A percentile compares a stretch with the other conserved stretches of the same genome.
These are phyloP conservation scores for Diuraphis noxia DNA, from an alignment of 1,140 invertebrate species.

Conservation along the genomic window DNA sequence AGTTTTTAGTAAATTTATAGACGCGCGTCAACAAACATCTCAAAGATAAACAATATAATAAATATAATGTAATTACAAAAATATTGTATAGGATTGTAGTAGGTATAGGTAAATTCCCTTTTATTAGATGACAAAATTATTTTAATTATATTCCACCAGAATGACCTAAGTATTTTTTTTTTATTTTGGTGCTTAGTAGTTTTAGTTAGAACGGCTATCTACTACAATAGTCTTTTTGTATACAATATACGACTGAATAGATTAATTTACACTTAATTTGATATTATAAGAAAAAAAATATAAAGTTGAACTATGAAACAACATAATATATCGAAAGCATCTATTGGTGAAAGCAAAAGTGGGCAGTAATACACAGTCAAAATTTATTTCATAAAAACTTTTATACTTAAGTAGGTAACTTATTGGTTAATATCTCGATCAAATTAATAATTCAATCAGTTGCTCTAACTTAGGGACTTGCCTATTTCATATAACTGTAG, in stretches of 20 bases:
- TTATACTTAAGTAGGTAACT: too few species aligned
- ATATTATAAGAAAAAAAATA: too few species aligned
- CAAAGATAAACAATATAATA: neutral
- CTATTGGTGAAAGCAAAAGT: too few species aligned
- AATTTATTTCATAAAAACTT: neutral
- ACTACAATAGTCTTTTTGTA: too few species aligned
- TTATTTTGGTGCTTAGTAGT: neutral
- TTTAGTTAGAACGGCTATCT: too few species aligned
- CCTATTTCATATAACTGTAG: neutral
- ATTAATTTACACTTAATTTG: too few species aligned
- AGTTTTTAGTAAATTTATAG: neutral
- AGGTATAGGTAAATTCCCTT: too few species aligned
- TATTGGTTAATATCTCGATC: neutral
- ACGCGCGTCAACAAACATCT: neutral
- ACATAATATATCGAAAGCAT: too few species aligned
- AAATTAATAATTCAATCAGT: neutral
- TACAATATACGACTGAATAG: too few species aligned
- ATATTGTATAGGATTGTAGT: neutral
- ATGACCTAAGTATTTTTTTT: neutral
- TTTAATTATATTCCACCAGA: neutral
- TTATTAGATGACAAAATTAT: neutral
- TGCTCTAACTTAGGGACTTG: neutral
- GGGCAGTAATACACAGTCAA: neutral
- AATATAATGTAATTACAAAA: neutral
- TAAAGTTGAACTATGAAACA: too few species aligned